A percentile compares a stretch with the other conserved stretches of the same genome.
Conservation (phyloP, 2,888 invertebrate species). For the Drosophila paramelanica region DNA sequence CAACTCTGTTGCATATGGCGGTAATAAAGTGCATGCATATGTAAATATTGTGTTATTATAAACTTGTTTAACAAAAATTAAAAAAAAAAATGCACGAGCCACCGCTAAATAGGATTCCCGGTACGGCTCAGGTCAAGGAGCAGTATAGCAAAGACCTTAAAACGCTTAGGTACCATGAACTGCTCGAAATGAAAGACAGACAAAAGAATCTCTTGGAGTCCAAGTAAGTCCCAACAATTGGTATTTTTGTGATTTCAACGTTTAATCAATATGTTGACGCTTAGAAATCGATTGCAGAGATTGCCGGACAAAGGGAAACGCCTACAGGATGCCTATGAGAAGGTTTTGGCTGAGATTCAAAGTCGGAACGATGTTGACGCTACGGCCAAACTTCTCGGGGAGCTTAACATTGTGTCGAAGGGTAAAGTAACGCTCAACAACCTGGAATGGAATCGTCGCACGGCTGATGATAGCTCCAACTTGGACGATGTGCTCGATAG, state of each 20-base stretch:
- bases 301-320: slow-evolving; percentile 84
- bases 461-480: slow-evolving; percentile 40
- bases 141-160: slow-evolving; percentile 73
- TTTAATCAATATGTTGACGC: background rate
- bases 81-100: slow-evolving; percentile 32
- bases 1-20: slow-evolving; percentile 4
- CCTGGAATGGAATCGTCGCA: slow-evolving; percentile 82
- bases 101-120: slow-evolving; percentile 72
- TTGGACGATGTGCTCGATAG: slow-evolving; percentile 80
- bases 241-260: background rate
- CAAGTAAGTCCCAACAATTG: slow-evolving; percentile 71
- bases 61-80: slow-evolving; percentile 24
- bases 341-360: slow-evolving; percentile 77
- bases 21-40: slow-evolving; percentile 1
- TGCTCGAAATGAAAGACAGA: slow-evolving; percentile 82
- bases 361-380: slow-evolving; percentile 79
- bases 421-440: slow-evolving; percentile 75
- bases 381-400: slow-evolving; percentile 80
- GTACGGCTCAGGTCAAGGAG: slow-evolving; percentile 71
- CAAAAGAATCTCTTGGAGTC: slow-evolving; percentile 79
- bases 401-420: slow-evolving; percentile 80
- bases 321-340: slow-evolving; percentile 78
- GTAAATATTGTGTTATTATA: background rate
- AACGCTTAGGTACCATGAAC: slow-evolving; percentile 69
- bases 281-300: slow-evolving; percentile 69